Conservation (phyloP, 2,113 vertebrate genomes). For the Meleagris gallopavo region DNA sequence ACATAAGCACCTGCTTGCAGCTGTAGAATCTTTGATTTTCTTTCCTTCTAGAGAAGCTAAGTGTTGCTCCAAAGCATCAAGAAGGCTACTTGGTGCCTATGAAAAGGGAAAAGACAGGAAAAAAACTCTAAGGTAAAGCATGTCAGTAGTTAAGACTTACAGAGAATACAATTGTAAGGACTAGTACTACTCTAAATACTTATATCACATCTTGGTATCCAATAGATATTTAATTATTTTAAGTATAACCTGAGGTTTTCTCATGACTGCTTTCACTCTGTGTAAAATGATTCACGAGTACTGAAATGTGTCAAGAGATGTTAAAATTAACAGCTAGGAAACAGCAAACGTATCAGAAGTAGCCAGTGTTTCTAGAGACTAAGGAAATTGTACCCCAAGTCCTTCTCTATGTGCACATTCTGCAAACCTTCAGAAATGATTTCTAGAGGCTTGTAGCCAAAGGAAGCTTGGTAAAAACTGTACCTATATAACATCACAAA, state of each 20-base stretch:
- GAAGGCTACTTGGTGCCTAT: slow-evolving; percentile 96
- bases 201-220: background rate
- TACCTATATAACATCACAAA: background rate
- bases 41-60: slow-evolving; percentile 98
- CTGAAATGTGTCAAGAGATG: background rate
- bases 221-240: background rate
- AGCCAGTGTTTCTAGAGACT: background rate
- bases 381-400: background rate
- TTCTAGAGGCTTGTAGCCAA: background rate
- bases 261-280: background rate
- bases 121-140: background rate
- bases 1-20: slow-evolving; percentile 91
- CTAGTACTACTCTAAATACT: background rate
- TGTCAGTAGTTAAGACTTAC: background rate
- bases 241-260: background rate
- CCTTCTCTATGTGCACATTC: background rate
- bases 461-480: background rate
- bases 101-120: background rate
- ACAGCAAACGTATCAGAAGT: background rate
- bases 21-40: slow-evolving; percentile 98
- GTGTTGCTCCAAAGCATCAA: slow-evolving; percentile 98
- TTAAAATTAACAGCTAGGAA: slow-evolving; percentile 32
- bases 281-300: background rate
- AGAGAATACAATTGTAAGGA: background rate
- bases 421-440: background rate